Evolutionary conservation across 2,888 invertebrate genomes (phyloP).

Genomic region (Dryomyza anilis): DNA sequence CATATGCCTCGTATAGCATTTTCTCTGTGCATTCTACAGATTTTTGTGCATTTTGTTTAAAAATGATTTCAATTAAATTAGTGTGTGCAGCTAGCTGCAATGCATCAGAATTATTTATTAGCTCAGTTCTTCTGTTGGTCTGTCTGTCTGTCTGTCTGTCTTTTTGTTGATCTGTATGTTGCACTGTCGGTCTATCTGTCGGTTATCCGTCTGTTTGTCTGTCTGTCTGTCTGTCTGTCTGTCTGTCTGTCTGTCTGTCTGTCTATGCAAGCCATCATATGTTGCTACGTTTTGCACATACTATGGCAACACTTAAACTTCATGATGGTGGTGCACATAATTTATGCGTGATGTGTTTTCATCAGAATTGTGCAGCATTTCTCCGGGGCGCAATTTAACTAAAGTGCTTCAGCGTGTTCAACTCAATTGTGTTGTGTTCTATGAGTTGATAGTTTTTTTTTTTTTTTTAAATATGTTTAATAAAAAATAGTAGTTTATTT

Average conservation of each 20-base stretch:
- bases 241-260: background rate
- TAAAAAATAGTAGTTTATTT: too few species aligned
- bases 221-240: background rate
- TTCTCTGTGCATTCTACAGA: background rate
- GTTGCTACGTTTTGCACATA: background rate
- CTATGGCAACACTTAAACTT: constrained; percentile 4
- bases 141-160: constrained; percentile 4
- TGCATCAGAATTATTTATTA: constrained; percentile 16
- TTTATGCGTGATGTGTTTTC: constrained; percentile 15
- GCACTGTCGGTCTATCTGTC: background rate
- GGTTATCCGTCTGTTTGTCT: background rate
- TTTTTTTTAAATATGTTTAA: too few species aligned
- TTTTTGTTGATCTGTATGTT: background rate
- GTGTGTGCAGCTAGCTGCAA: background rate
- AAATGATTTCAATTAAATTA: constrained; percentile 21
- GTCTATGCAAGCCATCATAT: background rate
- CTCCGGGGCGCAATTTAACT: too few species aligned
- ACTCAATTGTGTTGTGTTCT: too few species aligned
- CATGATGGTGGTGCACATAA: background rate
- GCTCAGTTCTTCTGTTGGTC: background rate
- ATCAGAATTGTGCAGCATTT: too few species aligned
- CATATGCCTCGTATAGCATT: background rate
- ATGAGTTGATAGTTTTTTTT: too few species aligned
- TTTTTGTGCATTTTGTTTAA: background rate
- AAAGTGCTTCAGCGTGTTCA: too few species aligned